These are phyloP conservation scores for Lepidochrysops patricia DNA, from an alignment of 2,888 invertebrate genomes.

Conservation along the genomic window DNA sequence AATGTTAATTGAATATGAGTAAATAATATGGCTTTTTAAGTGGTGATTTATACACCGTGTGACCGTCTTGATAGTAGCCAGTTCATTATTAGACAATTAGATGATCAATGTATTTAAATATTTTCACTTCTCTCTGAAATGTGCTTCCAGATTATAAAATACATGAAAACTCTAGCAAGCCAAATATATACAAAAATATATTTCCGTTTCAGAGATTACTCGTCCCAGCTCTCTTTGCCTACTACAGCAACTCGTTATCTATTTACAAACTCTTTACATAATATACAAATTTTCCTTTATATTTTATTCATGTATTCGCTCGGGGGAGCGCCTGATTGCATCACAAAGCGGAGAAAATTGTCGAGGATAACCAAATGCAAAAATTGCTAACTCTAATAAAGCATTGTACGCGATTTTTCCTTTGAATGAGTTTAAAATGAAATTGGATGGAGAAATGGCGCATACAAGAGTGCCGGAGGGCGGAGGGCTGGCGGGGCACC, in stretches of 20 bases:
- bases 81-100: too few species aligned
- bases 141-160: too few species aligned
- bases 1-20: too few species aligned
- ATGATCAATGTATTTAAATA: too few species aligned
- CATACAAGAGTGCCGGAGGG: slow-evolving; percentile 25
- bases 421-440: slow-evolving; percentile 28
- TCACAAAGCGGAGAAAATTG: background rate
- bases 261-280: background rate
- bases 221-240: background rate
- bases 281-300: background rate
- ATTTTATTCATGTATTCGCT: background rate
- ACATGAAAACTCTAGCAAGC: too few species aligned
- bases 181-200: too few species aligned
- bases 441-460: slow-evolving; percentile 29
- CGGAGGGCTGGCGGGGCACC: slow-evolving; percentile 1
- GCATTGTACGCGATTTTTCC: slow-evolving; percentile 24
- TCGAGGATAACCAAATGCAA: slow-evolving; percentile 7
- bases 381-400: slow-evolving; percentile 30
- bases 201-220: background rate
- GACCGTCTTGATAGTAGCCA: too few species aligned
- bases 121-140: too few species aligned
- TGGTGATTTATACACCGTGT: too few species aligned
- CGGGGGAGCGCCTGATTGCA: background rate
- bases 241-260: background rate
- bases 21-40: too few species aligned